A percentile compares a stretch with the other conserved stretches of the same genome.
Evolutionary conservation across 1,140 invertebrate genomes (phyloP).

Genomic region (Drosophila ercepeae): DNA sequence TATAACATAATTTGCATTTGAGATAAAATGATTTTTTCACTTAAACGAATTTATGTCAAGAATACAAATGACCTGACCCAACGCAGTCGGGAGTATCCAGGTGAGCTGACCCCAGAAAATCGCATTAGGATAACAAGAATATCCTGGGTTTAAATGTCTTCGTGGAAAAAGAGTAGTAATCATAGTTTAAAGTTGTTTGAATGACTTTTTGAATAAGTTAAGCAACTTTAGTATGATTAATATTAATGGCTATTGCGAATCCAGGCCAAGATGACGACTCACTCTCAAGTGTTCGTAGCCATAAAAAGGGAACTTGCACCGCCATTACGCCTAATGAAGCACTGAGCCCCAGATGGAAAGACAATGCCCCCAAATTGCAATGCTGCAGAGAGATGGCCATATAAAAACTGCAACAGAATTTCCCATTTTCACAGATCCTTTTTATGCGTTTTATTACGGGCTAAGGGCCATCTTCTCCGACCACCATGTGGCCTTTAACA

Average conservation of each 20-base stretch:
- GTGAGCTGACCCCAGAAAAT: slow-evolving; percentile 9
- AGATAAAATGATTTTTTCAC: slow-evolving; percentile 10
- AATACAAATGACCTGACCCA: slow-evolving; percentile 13
- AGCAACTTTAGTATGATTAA: slow-evolving; percentile 38
- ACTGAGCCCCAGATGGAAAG: slow-evolving; percentile 25
- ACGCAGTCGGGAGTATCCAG: slow-evolving; percentile 15
- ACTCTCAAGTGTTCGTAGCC: background rate
- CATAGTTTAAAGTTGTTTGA: slow-evolving; percentile 26
- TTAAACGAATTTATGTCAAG: background rate
- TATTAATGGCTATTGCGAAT: slow-evolving; percentile 31
- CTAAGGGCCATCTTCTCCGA: background rate
- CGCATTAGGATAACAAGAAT: slow-evolving; percentile 27
- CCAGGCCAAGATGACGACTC: background rate
- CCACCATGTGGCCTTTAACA: slow-evolving; percentile 6
- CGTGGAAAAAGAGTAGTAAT: background rate
- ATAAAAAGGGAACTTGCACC: slow-evolving; percentile 40
- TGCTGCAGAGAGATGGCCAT: slow-evolving; percentile 15
- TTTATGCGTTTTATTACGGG: slow-evolving; percentile 48
- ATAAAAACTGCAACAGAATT: slow-evolving; percentile 56
- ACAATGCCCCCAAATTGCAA: slow-evolving; percentile 57
- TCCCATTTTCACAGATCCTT: slow-evolving; percentile 39
- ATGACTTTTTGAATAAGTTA: slow-evolving; percentile 43
- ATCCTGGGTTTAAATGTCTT: background rate
- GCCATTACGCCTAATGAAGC: slow-evolving; percentile 50
- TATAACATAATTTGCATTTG: background rate